Evolutionary conservation across 2,888 invertebrate species (phyloP).

Genomic region (Scaptomyza cyrtandrae): DNA sequence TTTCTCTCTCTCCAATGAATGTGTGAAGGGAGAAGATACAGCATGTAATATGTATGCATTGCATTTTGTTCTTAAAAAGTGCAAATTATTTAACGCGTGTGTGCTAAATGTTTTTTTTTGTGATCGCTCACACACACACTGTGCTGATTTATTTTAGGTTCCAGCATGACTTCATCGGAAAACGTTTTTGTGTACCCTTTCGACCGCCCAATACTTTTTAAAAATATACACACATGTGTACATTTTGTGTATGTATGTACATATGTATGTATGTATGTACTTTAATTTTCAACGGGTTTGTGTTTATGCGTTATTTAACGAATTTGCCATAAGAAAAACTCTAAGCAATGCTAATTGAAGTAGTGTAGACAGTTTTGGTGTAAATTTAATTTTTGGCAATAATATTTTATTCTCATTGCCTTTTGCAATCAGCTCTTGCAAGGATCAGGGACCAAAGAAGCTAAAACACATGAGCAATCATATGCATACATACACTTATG

Average conservation of each 20-base stretch:
- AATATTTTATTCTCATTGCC: background rate
- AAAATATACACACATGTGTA: conserved; percentile 3
- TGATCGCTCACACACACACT: conserved; percentile 56
- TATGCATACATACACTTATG: background rate
- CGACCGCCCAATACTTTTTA: conserved; percentile 11
- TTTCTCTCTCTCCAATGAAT: conserved; percentile 39
- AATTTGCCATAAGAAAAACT: conserved; percentile 43
- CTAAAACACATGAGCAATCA: too few species aligned
- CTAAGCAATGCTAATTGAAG: conserved; percentile 64
- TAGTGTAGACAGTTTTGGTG: conserved; percentile 51
- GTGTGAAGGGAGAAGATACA: conserved; percentile 31
- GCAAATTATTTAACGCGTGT: conserved; percentile 60
- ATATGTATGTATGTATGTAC: conserved; percentile 53
- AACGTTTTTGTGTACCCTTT: conserved; percentile 46
- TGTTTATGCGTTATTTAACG: conserved; percentile 39
- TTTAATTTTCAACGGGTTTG: conserved; percentile 56
- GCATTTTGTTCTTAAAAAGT: conserved; percentile 74
- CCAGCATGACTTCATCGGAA: conserved; percentile 75
- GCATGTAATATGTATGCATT: conserved; percentile 62
- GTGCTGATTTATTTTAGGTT: conserved; percentile 73
- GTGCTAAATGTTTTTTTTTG: conserved; percentile 28
- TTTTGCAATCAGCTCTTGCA: conserved; percentile 18
- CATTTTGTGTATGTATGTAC: background rate
- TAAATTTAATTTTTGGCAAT: conserved; percentile 19
- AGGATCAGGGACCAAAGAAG: too few species aligned